Conservation (phyloP, 2,888 invertebrate genomes). For the Uloborus plumipes region DNA sequence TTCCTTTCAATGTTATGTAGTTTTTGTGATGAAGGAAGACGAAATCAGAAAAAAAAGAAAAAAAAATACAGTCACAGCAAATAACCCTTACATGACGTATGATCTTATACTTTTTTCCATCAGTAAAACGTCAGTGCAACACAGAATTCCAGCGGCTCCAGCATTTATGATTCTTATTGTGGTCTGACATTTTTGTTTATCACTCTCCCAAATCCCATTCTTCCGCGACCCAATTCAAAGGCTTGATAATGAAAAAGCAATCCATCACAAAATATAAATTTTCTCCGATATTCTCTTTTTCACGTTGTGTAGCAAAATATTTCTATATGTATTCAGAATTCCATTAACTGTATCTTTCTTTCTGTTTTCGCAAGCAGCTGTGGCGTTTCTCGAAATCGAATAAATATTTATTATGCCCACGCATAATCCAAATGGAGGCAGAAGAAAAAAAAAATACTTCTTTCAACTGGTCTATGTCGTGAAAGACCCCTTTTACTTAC, state of each 20-base stretch:
- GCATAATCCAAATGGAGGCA: constrained; percentile 7
- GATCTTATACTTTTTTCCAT: too few species aligned
- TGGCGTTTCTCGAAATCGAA: constrained; percentile 25
- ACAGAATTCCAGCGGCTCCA: too few species aligned
- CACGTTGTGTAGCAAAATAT: constrained; percentile 44
- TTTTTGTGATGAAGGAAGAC: too few species aligned
- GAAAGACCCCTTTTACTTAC: too few species aligned
- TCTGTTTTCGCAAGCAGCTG: constrained; percentile 31
- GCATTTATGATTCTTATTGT: constrained; percentile 19
- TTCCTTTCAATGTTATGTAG: too few species aligned
- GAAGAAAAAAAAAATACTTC: background rate
- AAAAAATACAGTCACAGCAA: too few species aligned
- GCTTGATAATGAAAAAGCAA: constrained; percentile 43
- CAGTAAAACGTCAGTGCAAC: too few species aligned
- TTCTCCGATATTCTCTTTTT: constrained; percentile 14
- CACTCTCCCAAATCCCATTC: too few species aligned
- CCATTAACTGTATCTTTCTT: constrained; percentile 42
- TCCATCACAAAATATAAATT: constrained; percentile 35
- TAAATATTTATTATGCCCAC: constrained; percentile 59
- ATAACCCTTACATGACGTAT: too few species aligned
- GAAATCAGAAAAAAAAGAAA: too few species aligned
- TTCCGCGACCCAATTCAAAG: constrained; percentile 12
- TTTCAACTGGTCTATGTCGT: too few species aligned
- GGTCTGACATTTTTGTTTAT: too few species aligned
- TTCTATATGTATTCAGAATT: constrained; percentile 56